phyloP scores from a whole-genome alignment of 2,113 vertebrate genomes.

The Beaufortia kweichowensis region DNA sequence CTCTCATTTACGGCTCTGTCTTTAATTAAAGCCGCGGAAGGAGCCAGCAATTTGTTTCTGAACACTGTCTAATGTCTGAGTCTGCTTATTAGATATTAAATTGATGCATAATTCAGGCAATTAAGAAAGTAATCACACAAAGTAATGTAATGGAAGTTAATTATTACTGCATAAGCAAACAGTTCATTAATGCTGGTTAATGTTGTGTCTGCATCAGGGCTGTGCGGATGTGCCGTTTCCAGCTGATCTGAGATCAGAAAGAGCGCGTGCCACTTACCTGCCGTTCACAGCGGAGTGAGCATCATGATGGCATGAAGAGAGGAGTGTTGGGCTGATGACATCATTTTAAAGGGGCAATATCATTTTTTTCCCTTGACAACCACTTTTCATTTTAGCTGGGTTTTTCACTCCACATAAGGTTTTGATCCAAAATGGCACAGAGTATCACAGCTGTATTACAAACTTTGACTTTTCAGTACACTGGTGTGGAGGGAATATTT shows the following conservation, averaged over 20 bases:
- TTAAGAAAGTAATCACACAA: constrained; percentile 99
- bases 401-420: too few relatives aligned
- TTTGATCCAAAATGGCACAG: too few relatives aligned
- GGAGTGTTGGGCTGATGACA: neutral
- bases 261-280: constrained; percentile 70
- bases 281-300: constrained; percentile 50
- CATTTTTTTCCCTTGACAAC: too few relatives aligned
- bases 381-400: too few relatives aligned
- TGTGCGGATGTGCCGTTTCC: constrained; percentile 77
- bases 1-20: constrained; percentile 99
- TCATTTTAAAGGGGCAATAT: neutral
- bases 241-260: constrained; percentile 77
- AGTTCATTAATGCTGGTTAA: constrained; percentile 99
- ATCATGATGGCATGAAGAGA: constrained; percentile 54
- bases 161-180: constrained; percentile 99
- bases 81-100: constrained; percentile 99
- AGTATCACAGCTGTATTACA: too few relatives aligned
- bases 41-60: constrained; percentile 98
- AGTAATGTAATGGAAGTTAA: constrained; percentile 99
- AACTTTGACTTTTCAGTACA: too few relatives aligned
- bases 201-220: constrained; percentile 90
- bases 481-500: too few relatives aligned
- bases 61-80: constrained; percentile 99
- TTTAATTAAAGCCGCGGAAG: constrained; percentile 99
- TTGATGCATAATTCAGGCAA: constrained; percentile 99